A percentile compares a stretch with the other conserved stretches of the same genome.
These are phyloP conservation scores for Mus spicilegus DNA, from an alignment of 2,113 vertebrate genomes.

Conservation along the genomic window DNA sequence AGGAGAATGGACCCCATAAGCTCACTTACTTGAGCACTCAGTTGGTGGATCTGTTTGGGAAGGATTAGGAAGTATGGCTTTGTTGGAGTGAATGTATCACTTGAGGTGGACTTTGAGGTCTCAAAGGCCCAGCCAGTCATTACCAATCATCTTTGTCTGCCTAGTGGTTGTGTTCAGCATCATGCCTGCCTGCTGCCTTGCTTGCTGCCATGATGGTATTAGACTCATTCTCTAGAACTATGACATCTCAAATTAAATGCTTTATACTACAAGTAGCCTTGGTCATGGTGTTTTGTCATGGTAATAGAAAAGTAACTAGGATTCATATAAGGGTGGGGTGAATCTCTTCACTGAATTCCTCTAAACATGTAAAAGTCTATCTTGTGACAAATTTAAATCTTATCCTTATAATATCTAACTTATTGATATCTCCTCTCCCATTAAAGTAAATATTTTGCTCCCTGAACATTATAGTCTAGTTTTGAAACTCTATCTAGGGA, in stretches of 20 bases:
- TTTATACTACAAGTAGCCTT: background rate
- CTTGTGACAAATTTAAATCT: background rate
- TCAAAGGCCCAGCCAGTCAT: background rate
- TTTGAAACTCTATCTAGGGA: background rate
- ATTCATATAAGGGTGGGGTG: fast-evolving
- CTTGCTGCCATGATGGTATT: no score
- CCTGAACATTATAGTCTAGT: background rate
- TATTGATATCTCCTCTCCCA: background rate
- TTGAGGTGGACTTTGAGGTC: background rate
- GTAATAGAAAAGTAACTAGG: background rate
- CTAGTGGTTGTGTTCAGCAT: background rate
- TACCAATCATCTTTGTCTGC: background rate
- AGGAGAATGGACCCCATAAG: background rate
- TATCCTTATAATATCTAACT: background rate
- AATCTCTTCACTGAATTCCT: background rate
- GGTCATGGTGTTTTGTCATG: background rate
- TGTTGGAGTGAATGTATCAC: background rate
- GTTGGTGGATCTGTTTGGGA: background rate
- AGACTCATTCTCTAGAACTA: background rate
- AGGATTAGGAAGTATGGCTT: background rate
- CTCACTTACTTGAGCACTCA: background rate
- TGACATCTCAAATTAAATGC: background rate
- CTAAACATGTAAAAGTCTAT: background rate
- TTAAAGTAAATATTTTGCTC: background rate
- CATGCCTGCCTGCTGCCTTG: background rate